Evolutionary conservation across 2,113 vertebrate genomes (phyloP).

Genomic region (Xiphophorus hellerii): DNA sequence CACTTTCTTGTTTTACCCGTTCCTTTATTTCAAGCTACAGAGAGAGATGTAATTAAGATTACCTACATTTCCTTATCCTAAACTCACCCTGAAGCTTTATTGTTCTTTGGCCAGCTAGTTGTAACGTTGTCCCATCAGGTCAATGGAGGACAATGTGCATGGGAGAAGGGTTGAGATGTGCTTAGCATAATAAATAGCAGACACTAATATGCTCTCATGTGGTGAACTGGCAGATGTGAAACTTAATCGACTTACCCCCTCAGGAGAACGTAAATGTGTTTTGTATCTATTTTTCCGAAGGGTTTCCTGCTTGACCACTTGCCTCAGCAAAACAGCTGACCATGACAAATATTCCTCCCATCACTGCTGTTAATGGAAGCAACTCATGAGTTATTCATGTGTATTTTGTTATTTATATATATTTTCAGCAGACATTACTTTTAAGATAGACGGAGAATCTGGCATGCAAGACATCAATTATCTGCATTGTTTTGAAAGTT

Average conservation of each 20-base stretch:
- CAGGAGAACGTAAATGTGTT: slow-evolving; percentile 24
- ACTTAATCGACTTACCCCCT: slow-evolving; percentile 1
- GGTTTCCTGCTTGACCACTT: slow-evolving; percentile 31
- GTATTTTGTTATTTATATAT: not conserved
- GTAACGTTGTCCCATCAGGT: not conserved
- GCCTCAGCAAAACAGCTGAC: slow-evolving; percentile 24
- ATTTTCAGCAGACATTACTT: slow-evolving; percentile 16
- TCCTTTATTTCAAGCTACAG: not conserved
- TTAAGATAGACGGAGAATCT: not conserved
- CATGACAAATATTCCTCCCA: slow-evolving; percentile 31
- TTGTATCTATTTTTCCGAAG: slow-evolving; percentile 22
- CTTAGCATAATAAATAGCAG: not conserved
- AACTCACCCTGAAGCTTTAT: not conserved
- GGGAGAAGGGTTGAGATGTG: not conserved
- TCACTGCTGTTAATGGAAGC: not conserved
- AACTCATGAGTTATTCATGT: not conserved
- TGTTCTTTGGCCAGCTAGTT: not conserved
- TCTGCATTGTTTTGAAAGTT: slow-evolving; percentile 28
- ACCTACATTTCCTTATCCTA: not conserved
- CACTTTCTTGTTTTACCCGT: not conserved
- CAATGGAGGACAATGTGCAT: not conserved
- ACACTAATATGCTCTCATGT: not conserved
- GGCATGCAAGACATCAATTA: slow-evolving; percentile 38
- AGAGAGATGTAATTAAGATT: not conserved
- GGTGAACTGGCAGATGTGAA: not conserved